Evolutionary conservation across 2,888 invertebrate genomes (phyloP), one percentile per base, ranked within the genome.

Genomic region (Zaprionus obscuricornis): DNA sequence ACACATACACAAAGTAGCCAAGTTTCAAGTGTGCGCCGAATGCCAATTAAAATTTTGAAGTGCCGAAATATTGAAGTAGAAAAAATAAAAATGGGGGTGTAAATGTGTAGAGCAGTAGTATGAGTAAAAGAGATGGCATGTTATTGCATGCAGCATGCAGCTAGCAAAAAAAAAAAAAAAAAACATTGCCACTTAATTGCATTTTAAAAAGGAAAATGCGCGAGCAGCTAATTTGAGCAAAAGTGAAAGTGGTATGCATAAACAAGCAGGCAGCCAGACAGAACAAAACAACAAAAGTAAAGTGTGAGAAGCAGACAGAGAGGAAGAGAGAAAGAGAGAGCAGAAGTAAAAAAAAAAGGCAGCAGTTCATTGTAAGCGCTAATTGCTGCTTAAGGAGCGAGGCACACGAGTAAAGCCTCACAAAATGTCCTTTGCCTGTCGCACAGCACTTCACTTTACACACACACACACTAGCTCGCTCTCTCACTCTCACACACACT

Each of bases 211-310:
- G n/a, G n/a, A n/a, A 79, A 81, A 73, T 64, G 63, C 64, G 69
- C 66, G 42, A 69, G 49, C 67, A 60, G 78, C 79, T 82, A 81
- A 81, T 81, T 81, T 82, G 77, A 74, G 56, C 74, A 73, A n/a
- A n/a, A 82, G 70, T 74, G 79, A 76, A 67, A 81, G 75, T 81
- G 74, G 62, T 62, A 78, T 75, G 79, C 81, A 81, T 78, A 79
- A 81, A 77, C 77, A 75, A 79, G 52, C 50, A 58, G 47, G 45
- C 26, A 18, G 16, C 31, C 55, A 68, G 56, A 63, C 68, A 60
- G 27, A n/a, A n/a, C n/a, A n/a, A n/a, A n/a, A n/a, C 29, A 8
- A 42, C 3, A 27, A 27, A 4, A 27, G n/a, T n/a, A 27, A 27
- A 27, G 10, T 3, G 10, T 6, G 3, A 27, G 10, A 4, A 27